Evolutionary conservation across 1,140 invertebrate genomes (phyloP).

Genomic region (Agrypnia vestita): DNA sequence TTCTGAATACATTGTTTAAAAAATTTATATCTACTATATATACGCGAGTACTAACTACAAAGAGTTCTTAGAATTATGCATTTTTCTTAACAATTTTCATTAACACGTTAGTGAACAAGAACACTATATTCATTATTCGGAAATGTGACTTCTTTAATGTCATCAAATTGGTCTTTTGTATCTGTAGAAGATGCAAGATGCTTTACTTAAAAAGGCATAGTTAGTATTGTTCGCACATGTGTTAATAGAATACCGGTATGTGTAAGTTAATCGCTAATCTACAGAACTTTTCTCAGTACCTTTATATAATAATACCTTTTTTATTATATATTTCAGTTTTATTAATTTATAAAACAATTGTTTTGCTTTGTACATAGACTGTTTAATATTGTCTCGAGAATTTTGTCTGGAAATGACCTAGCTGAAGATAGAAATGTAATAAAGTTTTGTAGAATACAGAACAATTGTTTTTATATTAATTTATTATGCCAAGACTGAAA

Average conservation of each 20-base stretch:
- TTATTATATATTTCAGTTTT: conserved; percentile 38
- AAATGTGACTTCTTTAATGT: too few relatives aligned
- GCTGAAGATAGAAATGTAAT: conserved; percentile 33
- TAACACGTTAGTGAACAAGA: conserved; percentile 6
- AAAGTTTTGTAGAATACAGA: conserved; percentile 45
- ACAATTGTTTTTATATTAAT: conserved; percentile 45
- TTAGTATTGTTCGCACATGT: background rate
- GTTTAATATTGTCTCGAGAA: conserved; percentile 33
- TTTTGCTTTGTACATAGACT: conserved; percentile 45
- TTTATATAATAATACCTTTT: conserved; percentile 17
- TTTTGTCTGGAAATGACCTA: conserved; percentile 43
- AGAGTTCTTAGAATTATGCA: background rate
- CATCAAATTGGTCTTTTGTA: too few relatives aligned
- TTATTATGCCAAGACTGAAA: background rate
- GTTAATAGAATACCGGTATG: conserved; percentile 8
- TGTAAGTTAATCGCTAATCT: conserved; percentile 21
- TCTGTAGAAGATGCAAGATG: background rate
- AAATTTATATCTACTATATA: background rate
- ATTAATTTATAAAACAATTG: conserved; percentile 45
- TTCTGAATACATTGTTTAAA: conserved; percentile 12
- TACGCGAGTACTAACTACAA: background rate
- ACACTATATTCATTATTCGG: too few relatives aligned
- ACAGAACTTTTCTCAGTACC: conserved; percentile 13
- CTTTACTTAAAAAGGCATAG: background rate
- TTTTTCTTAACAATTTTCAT: background rate